Base-by-base conservation (phyloP, 1,140 invertebrate genomes). In the Pogonomyrmex californicus region DNA sequence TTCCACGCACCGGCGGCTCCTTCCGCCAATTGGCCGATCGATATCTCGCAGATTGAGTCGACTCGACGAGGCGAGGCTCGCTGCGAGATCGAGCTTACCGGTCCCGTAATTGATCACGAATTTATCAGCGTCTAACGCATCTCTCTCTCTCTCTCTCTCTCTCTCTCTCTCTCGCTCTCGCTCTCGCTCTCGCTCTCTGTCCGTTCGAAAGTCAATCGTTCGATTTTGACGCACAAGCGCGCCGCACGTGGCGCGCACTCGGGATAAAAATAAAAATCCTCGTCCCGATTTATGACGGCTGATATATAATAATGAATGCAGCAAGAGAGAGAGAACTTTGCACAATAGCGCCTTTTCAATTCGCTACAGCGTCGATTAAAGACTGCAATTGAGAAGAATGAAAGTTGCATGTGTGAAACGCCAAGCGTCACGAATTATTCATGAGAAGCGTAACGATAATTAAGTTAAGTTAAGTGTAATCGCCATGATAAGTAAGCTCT, bases 1-100 rank as follows among this genome's bases (percentile, higher is more conserved):
- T 85, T 85, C 75, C 73, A 85, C 73, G 71, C 82, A 76, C 38
- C 82, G 82, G 47, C 73, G 82, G 47, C 73, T 83, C 23, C 79
- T 83, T 83, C 79, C 79, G 79, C 79, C 79, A 83, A 83, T 83
- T 83, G 79, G 79, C 79, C 54, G 81, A 66, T 77, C 85, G 83
- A 88, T 86, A 85, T 75, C 82, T 77, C 66, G 33, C 38, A 56
- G 83, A 86, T 85, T 90, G 88, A 65, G 73, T 79, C 71, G 87
- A 90, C 89, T 87, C 85, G 86, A 36, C 63, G 77, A 68, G 62
- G 90, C 89, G 87, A 88, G 73, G 60, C 71, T 56, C 33, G 85
- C 36, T 83, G 78, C 51, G 65, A 73, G 68, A 83, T 83, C 79
- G 79, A 83, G 79, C 68, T 82, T 82, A 23, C 79, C 38, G 68